These are phyloP conservation scores for Gadus chalcogrammus DNA, from an alignment of 2,113 vertebrate species.

Conservation along the genomic window DNA sequence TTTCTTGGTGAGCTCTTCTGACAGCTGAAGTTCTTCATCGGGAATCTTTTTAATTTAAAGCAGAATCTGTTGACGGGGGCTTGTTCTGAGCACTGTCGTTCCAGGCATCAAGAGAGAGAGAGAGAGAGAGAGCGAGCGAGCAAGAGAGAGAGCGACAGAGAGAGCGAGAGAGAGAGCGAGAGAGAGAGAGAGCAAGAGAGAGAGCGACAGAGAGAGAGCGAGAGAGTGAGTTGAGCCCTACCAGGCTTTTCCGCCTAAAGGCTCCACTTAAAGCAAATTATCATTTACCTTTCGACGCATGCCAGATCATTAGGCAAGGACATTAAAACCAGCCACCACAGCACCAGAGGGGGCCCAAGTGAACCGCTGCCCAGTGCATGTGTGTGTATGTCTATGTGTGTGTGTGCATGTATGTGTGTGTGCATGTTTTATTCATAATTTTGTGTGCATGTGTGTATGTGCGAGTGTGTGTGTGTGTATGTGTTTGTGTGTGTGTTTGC, in stretches of 20 bases:
- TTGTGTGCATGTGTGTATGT: slow-evolving; percentile 35
- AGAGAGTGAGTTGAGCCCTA: slow-evolving; percentile 58
- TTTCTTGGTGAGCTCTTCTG: slow-evolving; percentile 6
- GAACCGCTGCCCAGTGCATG: slow-evolving; percentile 68
- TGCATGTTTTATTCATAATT: slow-evolving; percentile 29
- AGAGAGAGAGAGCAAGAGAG: background rate
- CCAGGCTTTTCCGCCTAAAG: slow-evolving; percentile 74
- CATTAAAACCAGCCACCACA: slow-evolving; percentile 78
- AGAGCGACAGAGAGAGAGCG: slow-evolving; percentile 14
- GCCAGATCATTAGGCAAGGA: slow-evolving; percentile 81
- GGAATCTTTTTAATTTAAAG: slow-evolving; percentile 38
- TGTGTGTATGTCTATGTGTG: slow-evolving; percentile 30
- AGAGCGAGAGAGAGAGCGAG: background rate
- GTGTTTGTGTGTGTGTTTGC: slow-evolving; percentile 4
- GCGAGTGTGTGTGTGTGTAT: slow-evolving; percentile 20
- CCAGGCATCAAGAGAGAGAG: slow-evolving; percentile 22
- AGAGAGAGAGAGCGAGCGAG: slow-evolving; percentile 5
- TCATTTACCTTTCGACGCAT: slow-evolving; percentile 76
- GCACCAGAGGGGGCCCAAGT: slow-evolving; percentile 71
- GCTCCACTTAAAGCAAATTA: slow-evolving; percentile 81
- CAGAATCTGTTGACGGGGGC: slow-evolving; percentile 57
- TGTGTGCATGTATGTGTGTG: slow-evolving; percentile 22
- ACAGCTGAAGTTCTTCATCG: slow-evolving; percentile 29
- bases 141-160: background rate
- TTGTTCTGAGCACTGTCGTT: slow-evolving; percentile 57